Base-by-base conservation (phyloP, 2,888 invertebrate species). In the Dromius quadrimaculatus region DNA sequence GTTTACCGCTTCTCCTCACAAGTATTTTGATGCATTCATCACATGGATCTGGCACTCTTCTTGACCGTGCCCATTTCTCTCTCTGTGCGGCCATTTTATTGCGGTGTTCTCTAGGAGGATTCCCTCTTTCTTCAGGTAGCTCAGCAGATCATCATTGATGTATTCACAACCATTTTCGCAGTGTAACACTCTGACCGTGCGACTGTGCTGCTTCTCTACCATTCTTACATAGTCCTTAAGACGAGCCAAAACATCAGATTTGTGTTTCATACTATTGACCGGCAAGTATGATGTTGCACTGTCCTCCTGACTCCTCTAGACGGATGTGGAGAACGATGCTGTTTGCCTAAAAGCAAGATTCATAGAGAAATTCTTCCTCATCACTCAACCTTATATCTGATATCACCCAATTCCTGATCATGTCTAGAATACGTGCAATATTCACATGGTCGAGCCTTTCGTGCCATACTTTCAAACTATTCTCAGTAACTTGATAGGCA, bases 1-100 rank as follows among this genome's bases (percentile, higher is more conserved):
- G n/a, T 71, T 71, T 2, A 77, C 75, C 19, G 78, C 79, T 71
- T 81, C 79, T 11, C 76, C 76, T 79, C 79, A 81, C 20, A 77
- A 72, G 9, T 59, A 17, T 5, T 74, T 65, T 1, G 73, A 75
- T 38, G 79, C 43, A 11, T 76, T 63, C n/a, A 73, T 73, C 23
- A 75, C 66, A 2, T 71, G 45, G 77, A 72, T 47, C 76, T 73
- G 6, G 78, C 77, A 45, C 72, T 71, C 61, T 79, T 79, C n/a
- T 77, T 74, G 5, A 79, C 54, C 3, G 78, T 78, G n/a, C 77
- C 36, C 50, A 75, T 78, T 64, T 77, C 76, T 13, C 77, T 41
- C 59, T 80, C 78, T 5, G 75, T 72, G 34, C 72, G 72, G 2
- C 78, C 78, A 75, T 78, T 79, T 45, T 76, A 75, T 47, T 75